phyloP scores from a whole-genome alignment of 2,888 invertebrate species.

The Rhagonycha fulva region DNA sequence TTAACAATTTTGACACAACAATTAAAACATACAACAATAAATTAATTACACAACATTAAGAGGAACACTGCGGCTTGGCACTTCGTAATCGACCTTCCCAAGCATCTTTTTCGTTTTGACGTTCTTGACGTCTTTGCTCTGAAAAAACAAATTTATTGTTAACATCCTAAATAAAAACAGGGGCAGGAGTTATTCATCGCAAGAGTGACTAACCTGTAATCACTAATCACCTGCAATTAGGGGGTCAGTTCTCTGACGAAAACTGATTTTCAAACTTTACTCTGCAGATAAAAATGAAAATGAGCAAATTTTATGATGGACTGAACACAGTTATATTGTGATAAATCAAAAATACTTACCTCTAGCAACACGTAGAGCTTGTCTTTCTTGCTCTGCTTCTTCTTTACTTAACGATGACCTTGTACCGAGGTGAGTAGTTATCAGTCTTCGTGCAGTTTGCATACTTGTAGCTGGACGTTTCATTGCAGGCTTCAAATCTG shows the following conservation, averaged over 20 bases:
- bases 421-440: constrained; percentile 50
- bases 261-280: neutral
- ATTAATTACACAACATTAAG: neutral
- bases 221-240: neutral
- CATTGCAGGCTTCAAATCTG: constrained; percentile 52
- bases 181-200: neutral
- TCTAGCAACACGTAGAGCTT: constrained; percentile 49
- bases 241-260: neutral
- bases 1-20: neutral
- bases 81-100: constrained; percentile 51
- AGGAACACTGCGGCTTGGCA: constrained; percentile 15
- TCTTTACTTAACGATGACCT: constrained; percentile 48
- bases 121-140: constrained; percentile 37
- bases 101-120: constrained; percentile 51
- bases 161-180: neutral
- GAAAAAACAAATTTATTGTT: neutral
- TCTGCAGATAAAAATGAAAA: constrained; percentile 7
- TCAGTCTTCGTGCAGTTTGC: constrained; percentile 52
- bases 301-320: neutral
- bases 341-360: constrained; percentile 37
- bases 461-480: constrained; percentile 52
- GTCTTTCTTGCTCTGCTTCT: constrained; percentile 48
- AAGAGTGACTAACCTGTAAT: neutral
- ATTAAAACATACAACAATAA: neutral
- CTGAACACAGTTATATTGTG: neutral